Evolutionary conservation across 2,113 vertebrate species (phyloP).

Genomic region (Actenoides lindsayi): DNA sequence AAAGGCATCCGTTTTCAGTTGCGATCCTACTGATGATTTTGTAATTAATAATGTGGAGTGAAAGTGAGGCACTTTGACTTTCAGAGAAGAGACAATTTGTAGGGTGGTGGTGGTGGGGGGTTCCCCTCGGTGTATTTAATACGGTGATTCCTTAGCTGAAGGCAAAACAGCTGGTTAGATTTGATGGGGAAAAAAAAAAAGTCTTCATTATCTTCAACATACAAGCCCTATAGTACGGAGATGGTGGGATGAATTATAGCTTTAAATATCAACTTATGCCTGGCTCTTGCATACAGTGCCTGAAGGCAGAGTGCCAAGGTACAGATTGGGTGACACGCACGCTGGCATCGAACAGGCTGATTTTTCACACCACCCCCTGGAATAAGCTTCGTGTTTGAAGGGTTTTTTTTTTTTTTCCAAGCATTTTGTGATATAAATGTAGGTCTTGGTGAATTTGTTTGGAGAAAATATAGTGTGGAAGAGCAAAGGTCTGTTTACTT

Average conservation of each 20-base stretch:
- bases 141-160: background rate
- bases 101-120: background rate
- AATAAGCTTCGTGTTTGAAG: background rate
- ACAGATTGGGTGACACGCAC: constrained; percentile 22
- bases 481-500: constrained; percentile 22
- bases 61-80: background rate
- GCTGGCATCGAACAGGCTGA: background rate
- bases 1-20: background rate
- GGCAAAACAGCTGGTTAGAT: background rate
- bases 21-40: background rate
- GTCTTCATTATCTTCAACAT: background rate
- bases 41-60: background rate
- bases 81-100: background rate
- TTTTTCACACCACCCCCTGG: constrained; percentile 55
- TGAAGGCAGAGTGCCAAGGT: constrained; percentile 38
- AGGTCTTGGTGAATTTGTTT: constrained; percentile 20
- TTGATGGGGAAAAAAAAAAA: background rate
- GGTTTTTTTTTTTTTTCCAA: background rate
- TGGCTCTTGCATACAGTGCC: background rate
- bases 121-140: background rate
- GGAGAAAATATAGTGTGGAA: background rate
- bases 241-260: constrained; percentile 15
- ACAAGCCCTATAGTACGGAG: background rate
- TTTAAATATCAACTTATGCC: constrained; percentile 26
- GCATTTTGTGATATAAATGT: background rate